Percentiles rank a stretch among this genome's conserved stretches.
Evolutionary conservation across 2,113 vertebrate genomes (phyloP).

Genomic region (Carollia perspicillata): DNA sequence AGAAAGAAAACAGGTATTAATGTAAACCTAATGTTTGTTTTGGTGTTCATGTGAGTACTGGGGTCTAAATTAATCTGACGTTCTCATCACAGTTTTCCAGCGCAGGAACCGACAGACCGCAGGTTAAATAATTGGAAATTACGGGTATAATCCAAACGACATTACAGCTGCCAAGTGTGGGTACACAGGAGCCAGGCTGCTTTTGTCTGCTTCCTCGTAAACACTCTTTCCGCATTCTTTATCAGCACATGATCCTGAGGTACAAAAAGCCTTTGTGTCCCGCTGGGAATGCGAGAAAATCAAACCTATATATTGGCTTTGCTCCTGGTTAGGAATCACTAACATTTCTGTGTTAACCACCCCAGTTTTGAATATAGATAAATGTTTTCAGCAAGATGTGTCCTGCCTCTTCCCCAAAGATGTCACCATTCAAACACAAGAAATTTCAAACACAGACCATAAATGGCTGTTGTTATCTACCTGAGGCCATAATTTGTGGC

Average conservation of each 20-base stretch:
- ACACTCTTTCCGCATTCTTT: slow-evolving; percentile 69
- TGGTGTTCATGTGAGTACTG: background rate
- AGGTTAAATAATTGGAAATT: slow-evolving; percentile 62
- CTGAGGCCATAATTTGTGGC: background rate
- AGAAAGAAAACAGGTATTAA: background rate
- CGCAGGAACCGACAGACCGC: background rate
- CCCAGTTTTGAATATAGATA: slow-evolving; percentile 45
- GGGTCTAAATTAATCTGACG: slow-evolving; percentile 1
- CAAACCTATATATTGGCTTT: slow-evolving; percentile 38
- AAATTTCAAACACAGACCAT: background rate
- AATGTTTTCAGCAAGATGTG: slow-evolving; percentile 26
- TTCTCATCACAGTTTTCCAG: background rate
- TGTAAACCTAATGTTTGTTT: background rate
- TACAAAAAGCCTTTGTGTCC: slow-evolving; percentile 57
- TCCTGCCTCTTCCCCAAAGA: slow-evolving; percentile 5
- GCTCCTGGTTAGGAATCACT: slow-evolving; percentile 17
- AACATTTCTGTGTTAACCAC: slow-evolving; percentile 36
- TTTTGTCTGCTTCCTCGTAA: slow-evolving; percentile 62
- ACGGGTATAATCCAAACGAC: slow-evolving; percentile 15
- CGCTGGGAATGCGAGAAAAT: slow-evolving; percentile 55
- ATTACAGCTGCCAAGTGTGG: slow-evolving; percentile 16
- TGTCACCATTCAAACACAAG: background rate
- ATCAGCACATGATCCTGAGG: slow-evolving; percentile 56
- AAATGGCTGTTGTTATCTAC: background rate
- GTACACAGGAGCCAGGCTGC: slow-evolving; percentile 5